A percentile compares a stretch with the other conserved stretches of the same genome.
Conservation (phyloP, 2,113 vertebrate genomes). For the Grammomys dolichurus region DNA sequence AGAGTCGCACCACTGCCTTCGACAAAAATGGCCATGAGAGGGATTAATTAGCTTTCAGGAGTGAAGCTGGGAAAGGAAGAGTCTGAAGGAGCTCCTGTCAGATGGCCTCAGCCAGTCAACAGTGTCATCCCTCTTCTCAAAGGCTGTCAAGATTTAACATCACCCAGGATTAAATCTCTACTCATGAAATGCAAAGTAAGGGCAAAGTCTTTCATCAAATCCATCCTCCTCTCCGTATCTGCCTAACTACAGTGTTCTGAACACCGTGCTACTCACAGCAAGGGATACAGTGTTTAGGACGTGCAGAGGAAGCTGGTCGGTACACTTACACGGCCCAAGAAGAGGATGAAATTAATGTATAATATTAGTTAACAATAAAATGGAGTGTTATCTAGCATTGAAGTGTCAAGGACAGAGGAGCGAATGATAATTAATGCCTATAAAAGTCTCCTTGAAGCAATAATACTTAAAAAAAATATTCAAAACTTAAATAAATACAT, state of each 20-base stretch:
- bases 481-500: not conserved
- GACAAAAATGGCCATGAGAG: not conserved
- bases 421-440: not conserved
- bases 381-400: not conserved
- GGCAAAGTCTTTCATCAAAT: conserved; percentile 50
- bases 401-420: not conserved
- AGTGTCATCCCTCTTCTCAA: not conserved
- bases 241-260: not conserved
- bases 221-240: not conserved
- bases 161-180: not conserved
- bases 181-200: conserved; percentile 55
- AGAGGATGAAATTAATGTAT: not conserved
- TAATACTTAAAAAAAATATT: not conserved
- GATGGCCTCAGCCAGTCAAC: not conserved
- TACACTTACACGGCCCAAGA: not conserved
- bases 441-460: conserved; percentile 34
- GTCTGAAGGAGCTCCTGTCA: not conserved
- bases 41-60: conserved; percentile 10
- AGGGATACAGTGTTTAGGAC: not conserved
- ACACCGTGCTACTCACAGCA: not conserved
- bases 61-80: not conserved
- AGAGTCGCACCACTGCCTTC: not conserved
- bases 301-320: not conserved
- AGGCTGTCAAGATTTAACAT: conserved; percentile 16
- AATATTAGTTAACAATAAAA: conserved; percentile 5